Evolutionary conservation across 2,797 vertebrate species (phyloP).

Genomic region (Pseudochaenichthys georgianus): DNA sequence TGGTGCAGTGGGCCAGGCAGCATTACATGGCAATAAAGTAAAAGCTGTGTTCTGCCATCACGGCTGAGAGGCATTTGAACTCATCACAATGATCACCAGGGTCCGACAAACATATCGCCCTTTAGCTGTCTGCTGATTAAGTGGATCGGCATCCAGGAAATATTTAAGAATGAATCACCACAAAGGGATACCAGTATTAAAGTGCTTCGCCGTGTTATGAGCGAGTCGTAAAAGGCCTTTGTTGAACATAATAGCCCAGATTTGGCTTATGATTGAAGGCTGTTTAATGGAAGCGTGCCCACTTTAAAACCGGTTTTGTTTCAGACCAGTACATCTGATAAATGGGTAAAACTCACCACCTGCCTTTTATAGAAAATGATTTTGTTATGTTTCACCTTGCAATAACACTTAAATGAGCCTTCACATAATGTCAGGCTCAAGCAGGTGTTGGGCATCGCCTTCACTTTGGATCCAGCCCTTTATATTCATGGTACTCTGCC

Average conservation of each 20-base stretch:
- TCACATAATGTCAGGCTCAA: no score
- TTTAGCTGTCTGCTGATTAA: conserved; percentile 50
- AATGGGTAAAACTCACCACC: neutral
- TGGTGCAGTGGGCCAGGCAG: conserved; percentile 14
- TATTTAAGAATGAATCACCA: conserved; percentile 55
- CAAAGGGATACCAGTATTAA: conserved; percentile 48
- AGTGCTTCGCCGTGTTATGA: conserved; percentile 38
- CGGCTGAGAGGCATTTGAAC: conserved; percentile 36
- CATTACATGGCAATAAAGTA: conserved; percentile 45
- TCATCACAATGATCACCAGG: conserved; percentile 24
- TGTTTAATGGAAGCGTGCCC: conserved; percentile 37
- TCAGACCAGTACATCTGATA: conserved; percentile 9
- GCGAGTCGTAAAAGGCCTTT: conserved; percentile 44
- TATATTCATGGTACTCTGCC: no score
- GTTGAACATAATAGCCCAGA: conserved; percentile 41
- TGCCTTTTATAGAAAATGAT: neutral
- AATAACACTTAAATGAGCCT: no score
- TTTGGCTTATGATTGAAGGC: conserved; percentile 48
- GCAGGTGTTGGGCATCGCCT: no score
- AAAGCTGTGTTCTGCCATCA: conserved; percentile 37
- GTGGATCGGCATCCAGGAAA: conserved; percentile 49
- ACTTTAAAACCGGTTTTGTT: neutral
- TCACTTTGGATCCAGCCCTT: no score
- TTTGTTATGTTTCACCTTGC: no score
- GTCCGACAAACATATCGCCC: conserved; percentile 19